Evolutionary conservation across 2,888 invertebrate genomes (phyloP).

Genomic region (Himalopsyche anomala): DNA sequence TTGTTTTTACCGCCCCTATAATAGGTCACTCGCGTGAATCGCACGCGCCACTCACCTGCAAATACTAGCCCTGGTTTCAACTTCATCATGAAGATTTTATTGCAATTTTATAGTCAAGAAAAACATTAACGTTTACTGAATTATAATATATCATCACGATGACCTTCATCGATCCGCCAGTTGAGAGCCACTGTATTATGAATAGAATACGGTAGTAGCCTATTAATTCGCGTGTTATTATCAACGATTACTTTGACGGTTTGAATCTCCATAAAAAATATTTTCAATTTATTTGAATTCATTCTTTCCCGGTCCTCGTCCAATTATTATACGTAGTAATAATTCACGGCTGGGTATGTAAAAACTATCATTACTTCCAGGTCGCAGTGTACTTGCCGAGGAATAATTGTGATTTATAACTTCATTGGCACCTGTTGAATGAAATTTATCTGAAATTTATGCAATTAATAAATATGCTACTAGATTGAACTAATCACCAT

Average conservation of each 20-base stretch:
- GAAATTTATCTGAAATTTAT: conserved; percentile 13
- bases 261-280: conserved; percentile 21
- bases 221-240: not conserved
- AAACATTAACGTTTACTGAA: no score
- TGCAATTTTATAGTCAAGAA: no score
- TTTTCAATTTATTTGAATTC: conserved; percentile 33
- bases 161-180: no score
- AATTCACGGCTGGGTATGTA: not conserved
- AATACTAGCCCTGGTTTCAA: no score
- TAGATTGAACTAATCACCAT: not conserved
- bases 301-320: not conserved
- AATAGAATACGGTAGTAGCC: no score
- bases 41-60: no score
- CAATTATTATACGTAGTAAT: not conserved
- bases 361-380: conserved; percentile 37
- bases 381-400: not conserved
- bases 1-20: no score
- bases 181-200: no score
- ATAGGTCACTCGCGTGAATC: no score
- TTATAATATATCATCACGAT: no score
- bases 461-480: not conserved
- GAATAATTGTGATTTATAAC: conserved; percentile 34
- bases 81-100: no score
- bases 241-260: conserved; percentile 2
- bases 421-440: conserved; percentile 22